Base-by-base conservation (phyloP, 2,888 invertebrate genomes). In the Tenthredo amoena region DNA sequence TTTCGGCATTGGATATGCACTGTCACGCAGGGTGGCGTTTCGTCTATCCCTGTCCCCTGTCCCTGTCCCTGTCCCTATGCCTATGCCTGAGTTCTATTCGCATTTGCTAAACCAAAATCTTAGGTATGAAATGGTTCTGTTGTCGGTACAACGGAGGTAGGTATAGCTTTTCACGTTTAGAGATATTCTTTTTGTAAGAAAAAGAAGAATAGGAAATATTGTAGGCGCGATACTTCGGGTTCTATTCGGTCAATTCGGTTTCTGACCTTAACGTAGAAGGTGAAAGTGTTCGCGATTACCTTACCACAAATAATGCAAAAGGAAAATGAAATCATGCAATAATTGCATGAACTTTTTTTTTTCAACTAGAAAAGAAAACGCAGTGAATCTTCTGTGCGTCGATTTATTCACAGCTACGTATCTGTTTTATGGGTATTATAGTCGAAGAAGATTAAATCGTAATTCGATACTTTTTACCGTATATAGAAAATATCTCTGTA, bases 1-100 rank as follows among this genome's bases (percentile, higher is more conserved):
- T 34, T 77, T 81, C 15, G 62, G 26, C 81, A 58, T 81, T 81
- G 62, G 43, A 81, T 81, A 81, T 81, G 81, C 81, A 21, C 81
- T 37, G 81, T 68, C 68, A 68, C 68, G 81, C 62, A 81, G 81
- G 81, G 62, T 81, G 58, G 34, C 31, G 21, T 34, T 74, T 31
- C 43, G 21, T 31, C 18, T 15, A 26, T 34, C 18, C 18, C 34
- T 31, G 5, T 2, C 68, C 18, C 18, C 34, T 31, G 5, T 15
- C 68, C 26, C 65, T 31, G 31, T 21, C 65, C 65, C 65, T 43
- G 43, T 26, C 0, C 37, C 40, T 72, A 7, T 6, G 34, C 1
- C n/a, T n/a, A 10, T 12, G 72, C 7, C 9, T 18, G 34, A 10
- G 18, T 47, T 15, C 18, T 7, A 26, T 74, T 43, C 72, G 21